Evolutionary conservation across 2,888 invertebrate species (phyloP), one percentile per base, ranked within the genome.

Genomic region (Mayetiola destructor): DNA sequence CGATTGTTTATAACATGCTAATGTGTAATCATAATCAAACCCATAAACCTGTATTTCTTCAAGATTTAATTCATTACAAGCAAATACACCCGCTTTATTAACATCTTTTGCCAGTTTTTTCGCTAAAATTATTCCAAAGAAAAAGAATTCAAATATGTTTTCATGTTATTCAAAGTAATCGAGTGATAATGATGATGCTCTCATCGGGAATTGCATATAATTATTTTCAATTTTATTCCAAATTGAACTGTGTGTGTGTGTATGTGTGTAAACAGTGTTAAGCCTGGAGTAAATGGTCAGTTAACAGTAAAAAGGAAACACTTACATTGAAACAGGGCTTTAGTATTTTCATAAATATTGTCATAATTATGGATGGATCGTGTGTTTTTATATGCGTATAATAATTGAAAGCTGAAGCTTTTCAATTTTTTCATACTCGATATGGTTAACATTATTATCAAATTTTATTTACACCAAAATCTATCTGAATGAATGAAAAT

Each of bases 11-110:
- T 97, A 97, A 65, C 91, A 89, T 1, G 96, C 96, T 65, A 97
- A 72, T 0, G 97, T 97, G 72, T 97, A 97, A 72, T 97, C 97
- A 76, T 97, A 97, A 74, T 97, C 97, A 76, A 97, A 97, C 40
- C 97, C 92, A 76, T 94, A 95, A 1, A 95, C 91, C 66, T 88
- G 82, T 39, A 97, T 89, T 72, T 93, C 88, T 61, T 85, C 80
- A 56, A 97, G 75, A 70, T 94, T 88, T 58, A 96, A 75, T 68
- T 96, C 95, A 75, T 97, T 97, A 72, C 95, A 96, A 12, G 94
- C 93, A 75, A 95, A 97, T 2, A 97, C 92, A 39, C 89, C 91
- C 64, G 80, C 77, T 1, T 85, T 80, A 67, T 91, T 87, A 1
- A 92, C 91, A 77, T 91, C 86, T 66, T 82, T 81, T 3, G 91